Evolutionary conservation across 2,113 vertebrate species (phyloP), one percentile per base, ranked within the genome.

Genomic region (Sula dactylatra): DNA sequence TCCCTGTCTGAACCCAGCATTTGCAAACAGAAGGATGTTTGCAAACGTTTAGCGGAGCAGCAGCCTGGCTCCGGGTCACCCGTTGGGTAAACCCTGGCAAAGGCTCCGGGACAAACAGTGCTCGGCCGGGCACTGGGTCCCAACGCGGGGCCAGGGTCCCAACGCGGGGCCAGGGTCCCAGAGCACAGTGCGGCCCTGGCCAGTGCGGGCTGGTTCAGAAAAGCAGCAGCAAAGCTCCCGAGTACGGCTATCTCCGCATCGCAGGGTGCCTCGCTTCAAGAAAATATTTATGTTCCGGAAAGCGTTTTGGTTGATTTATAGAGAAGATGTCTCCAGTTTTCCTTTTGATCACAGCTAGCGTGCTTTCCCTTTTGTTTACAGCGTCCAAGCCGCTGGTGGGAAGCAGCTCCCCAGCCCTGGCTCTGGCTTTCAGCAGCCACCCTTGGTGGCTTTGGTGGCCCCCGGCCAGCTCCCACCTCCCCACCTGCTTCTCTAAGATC

Each of bases 311-410:
- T 9, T 54, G 70, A 71, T 82, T 62, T 50, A 32, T 34, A 62
- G 72, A 44, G 38, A 66, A 67, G 59, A 11, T 7, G 22, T 25
- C 44, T 16, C 59, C 52, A 19, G 19, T 34, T 54, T 70, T 26
- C 54, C 81, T 45, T 34, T 9, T 10, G 25, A 31, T 15, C 72
- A 7, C 78, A 18, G 38, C 17, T 3, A 16, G 26, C 17, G 3
- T 0, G 16, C 38, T 8, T 19, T 31, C 25, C 44, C 36, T 16
- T 31, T 4, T 13, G 16, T 6, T 69, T 4, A 4, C 49, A 2
- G 34, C 1, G 10, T 14, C 40, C 2, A 5, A 49, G 47, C 21
- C 3, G 36, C 25, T 1, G 26, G 18, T 2, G 20, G n/a, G 42
- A 11, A 40, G 29, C 76, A 45, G 52, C 17, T n/a, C 44, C n/a